Evolutionary conservation across 1,140 invertebrate species (phyloP), one percentile per base, ranked within the genome.

Genomic region (Lordiphosa mommai): DNA sequence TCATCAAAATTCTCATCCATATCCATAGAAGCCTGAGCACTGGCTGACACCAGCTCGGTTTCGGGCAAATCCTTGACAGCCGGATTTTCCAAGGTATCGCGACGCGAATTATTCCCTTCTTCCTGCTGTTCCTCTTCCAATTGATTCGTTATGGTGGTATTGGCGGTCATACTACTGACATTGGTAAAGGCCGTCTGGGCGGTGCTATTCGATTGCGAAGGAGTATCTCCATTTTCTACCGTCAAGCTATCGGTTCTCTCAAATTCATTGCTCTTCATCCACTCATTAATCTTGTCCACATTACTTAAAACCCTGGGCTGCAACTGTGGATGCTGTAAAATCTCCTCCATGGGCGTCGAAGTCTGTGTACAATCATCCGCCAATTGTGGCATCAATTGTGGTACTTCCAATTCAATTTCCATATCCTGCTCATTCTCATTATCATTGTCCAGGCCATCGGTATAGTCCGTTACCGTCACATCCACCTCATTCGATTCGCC

Each of bases 1-100:
- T 95, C 94, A 71, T 93, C 92, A 61, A 94, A 93, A 5, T 87
- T 87, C 50, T 93, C 93, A 33, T 94, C 93, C 0, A 91, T 64
- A 0, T 92, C 90, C 76, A 92, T 90, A 32, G 86, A 86, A 5
- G 67, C 74, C 36, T 86, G 74, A 1, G 74, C 65, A 41, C 79
- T 87, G 40, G 79, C 72, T 0, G 61, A 64, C 0, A 32, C 53
- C 37, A 58, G 10, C 10, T 69, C 67, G 13, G 55, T 44, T 4
- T 69, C 49, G 1, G 72, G 69, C 13, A 87, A 37, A 5, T 90
- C 88, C 13, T 89, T 87, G 20, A 89, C 69, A 0, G 74, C 59
- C 0, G 70, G 56, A 41, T 72, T 90, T 48, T 51, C 89, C 44
- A 84, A 50, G 0, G 89, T 90, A 33, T 90, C 89, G 8, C 91